Percentiles rank a stretch among this genome's conserved stretches.
Evolutionary conservation across 23 tunicate species (phyloP).

Genomic region (Halocynthia roretzi): DNA sequence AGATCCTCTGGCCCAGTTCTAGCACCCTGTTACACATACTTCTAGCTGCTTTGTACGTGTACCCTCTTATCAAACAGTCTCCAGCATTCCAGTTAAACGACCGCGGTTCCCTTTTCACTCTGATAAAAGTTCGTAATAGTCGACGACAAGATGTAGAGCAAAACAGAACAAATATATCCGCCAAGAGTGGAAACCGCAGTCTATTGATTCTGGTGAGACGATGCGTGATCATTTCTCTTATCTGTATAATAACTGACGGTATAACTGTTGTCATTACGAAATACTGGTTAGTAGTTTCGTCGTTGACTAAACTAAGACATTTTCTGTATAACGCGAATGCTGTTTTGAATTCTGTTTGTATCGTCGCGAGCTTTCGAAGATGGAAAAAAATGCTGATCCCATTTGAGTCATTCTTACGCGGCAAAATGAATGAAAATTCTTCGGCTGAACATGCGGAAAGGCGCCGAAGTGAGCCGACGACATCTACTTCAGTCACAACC

Average conservation of each 20-base stretch:
- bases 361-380: neutral
- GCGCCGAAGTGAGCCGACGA: no score
- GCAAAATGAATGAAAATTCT: no score
- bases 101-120: neutral
- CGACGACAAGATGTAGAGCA: neutral
- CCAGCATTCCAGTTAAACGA: neutral
- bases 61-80: neutral
- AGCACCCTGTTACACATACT: neutral
- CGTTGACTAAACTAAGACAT: constrained; percentile 10
- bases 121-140: neutral
- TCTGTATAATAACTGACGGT: constrained; percentile 12
- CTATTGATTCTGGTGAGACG: constrained; percentile 1
- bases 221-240: constrained; percentile 10
- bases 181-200: neutral
- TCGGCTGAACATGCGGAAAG: no score
- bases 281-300: neutral
- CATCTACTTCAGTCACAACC: no score
- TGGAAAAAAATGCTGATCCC: constrained; percentile 12
- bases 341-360: neutral
- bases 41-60: constrained; percentile 4
- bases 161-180: neutral
- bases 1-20: neutral
- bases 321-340: constrained; percentile 9
- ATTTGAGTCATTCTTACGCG: no score
- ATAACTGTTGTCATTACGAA: neutral